Conservation (phyloP, 2,113 vertebrate genomes). For the Callospermophilus lateralis region DNA sequence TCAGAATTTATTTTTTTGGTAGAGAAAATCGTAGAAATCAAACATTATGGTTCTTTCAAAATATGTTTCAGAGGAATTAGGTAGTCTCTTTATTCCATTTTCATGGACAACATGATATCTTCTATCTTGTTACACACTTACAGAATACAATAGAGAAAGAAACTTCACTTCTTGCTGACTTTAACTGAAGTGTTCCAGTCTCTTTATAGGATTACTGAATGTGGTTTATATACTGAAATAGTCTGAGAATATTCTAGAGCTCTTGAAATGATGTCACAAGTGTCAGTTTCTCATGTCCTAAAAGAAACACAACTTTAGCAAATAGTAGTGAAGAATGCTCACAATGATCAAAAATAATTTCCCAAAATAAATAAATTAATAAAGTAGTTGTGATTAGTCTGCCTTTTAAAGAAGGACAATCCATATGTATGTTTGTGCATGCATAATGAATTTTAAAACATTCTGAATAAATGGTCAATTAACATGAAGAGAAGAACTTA, state of each 20-base stretch:
- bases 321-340: background rate
- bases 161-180: background rate
- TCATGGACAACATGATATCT: background rate
- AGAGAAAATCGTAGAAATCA: conserved; percentile 44
- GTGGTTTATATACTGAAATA: background rate
- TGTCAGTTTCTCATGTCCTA: background rate
- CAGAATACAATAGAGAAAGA: background rate
- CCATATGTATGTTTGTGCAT: background rate
- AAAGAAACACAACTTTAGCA: background rate
- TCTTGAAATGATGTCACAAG: background rate
- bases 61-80: conserved; percentile 73
- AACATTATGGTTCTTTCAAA: conserved; percentile 18
- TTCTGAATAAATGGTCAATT: background rate
- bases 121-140: conserved; percentile 33
- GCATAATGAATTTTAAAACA: background rate
- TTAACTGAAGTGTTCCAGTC: background rate
- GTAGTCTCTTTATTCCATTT: conserved; percentile 9
- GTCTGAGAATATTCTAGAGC: conserved; percentile 3
- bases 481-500: background rate
- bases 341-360: background rate
- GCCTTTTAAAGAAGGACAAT: background rate
- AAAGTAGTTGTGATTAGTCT: background rate
- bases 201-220: background rate
- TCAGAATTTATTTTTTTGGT: conserved; percentile 61
- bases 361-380: background rate